A percentile compares a stretch with the other conserved stretches of the same genome.
These are phyloP conservation scores for Pachyseris speciosa DNA, from an alignment of 64 coral and sea anemone species.

Conservation along the genomic window DNA sequence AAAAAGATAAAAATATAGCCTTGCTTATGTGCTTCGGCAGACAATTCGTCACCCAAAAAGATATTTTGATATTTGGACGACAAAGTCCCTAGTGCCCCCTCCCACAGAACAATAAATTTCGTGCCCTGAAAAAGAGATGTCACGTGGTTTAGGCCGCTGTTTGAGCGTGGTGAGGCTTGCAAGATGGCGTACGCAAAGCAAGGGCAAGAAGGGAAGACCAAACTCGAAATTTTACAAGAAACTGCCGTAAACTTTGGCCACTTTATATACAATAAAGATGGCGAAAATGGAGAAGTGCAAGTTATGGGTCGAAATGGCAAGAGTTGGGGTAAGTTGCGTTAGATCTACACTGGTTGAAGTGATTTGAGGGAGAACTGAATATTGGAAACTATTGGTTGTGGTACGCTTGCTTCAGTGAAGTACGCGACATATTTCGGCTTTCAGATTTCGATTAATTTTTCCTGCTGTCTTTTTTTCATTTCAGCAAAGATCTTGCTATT, in stretches of 20 bases:
- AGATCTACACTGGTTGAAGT: not conserved
- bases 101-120: not conserved
- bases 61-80: not conserved
- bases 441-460: not conserved
- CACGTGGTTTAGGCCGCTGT: slow-evolving; percentile 67
- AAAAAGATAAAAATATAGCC: not conserved
- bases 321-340: slow-evolving; percentile 82
- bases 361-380: not conserved
- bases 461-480: slow-evolving; percentile 23
- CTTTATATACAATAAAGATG: slow-evolving; percentile 81
- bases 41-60: not conserved
- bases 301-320: slow-evolving; percentile 78
- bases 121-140: slow-evolving; percentile 13
- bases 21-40: not conserved
- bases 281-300: slow-evolving; percentile 68
- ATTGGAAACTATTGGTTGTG: not conserved
- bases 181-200: slow-evolving; percentile 99
- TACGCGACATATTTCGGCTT: not conserved
- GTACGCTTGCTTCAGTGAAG: not conserved
- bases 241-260: slow-evolving; percentile 36
- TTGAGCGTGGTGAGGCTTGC: slow-evolving; percentile 71
- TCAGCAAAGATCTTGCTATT: slow-evolving; percentile 86
- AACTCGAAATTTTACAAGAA: slow-evolving; percentile 56
- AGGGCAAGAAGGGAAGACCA: slow-evolving; percentile 77
- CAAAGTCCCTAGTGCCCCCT: not conserved